Percentiles rank a stretch among this genome's conserved stretches.
Evolutionary conservation across 2,113 vertebrate species (phyloP).

Genomic region (Siniperca knerii): DNA sequence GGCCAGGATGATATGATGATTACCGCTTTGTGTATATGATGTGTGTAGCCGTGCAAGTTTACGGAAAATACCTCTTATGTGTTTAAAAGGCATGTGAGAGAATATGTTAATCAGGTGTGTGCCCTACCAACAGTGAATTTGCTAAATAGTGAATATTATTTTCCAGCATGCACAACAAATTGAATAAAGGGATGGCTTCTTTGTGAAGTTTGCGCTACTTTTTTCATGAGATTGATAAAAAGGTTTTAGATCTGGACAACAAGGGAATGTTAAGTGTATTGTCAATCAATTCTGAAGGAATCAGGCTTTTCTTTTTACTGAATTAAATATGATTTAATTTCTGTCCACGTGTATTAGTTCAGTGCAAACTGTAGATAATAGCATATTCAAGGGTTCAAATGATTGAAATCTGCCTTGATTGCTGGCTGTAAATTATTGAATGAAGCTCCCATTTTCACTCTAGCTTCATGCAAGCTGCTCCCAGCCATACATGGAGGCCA

Average conservation of each 20-base stretch:
- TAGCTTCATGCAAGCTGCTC: neutral
- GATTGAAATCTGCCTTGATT: slow-evolving; percentile 36
- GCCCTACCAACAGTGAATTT: neutral
- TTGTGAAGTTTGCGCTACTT: neutral
- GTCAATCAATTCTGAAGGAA: neutral
- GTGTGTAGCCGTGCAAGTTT: neutral
- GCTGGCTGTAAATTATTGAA: slow-evolving; percentile 51
- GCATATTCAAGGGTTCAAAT: neutral
- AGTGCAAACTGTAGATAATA: slow-evolving; percentile 1
- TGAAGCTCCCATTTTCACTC: neutral
- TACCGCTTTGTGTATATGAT: neutral
- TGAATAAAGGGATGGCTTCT: neutral
- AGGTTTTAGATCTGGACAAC: neutral
- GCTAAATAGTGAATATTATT: too few species aligned
- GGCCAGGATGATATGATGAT: slow-evolving; percentile 30
- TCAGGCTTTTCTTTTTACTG: neutral
- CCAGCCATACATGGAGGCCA: neutral
- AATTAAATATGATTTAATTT: neutral
- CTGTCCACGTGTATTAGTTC: neutral
- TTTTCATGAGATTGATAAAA: neutral
- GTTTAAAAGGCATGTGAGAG: neutral
- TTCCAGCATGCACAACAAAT: slow-evolving; percentile 4
- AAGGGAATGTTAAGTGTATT: neutral
- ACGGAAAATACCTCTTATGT: neutral
- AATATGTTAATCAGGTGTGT: neutral